Conservation (phyloP, 2,113 vertebrate genomes). For the Thamnaconus septentrionalis region DNA sequence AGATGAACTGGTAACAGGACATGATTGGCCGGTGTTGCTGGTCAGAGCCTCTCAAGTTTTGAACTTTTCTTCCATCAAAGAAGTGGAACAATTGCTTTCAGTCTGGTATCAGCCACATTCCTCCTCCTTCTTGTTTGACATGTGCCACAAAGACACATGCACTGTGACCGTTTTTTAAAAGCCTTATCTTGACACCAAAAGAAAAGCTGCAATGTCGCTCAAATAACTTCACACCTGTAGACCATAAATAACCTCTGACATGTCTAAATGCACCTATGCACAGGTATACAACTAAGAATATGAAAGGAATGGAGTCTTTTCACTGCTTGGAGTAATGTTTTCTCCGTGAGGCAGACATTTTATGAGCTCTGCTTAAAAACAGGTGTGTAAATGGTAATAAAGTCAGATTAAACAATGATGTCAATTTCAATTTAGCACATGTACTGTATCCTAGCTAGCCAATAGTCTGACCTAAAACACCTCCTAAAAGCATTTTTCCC, state of each 20-base stretch:
- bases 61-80: background rate
- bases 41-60: background rate
- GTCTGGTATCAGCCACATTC: background rate
- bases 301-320: background rate
- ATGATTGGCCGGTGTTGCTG: too few relatives aligned
- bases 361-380: too few relatives aligned
- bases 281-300: too few relatives aligned
- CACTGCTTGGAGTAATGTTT: background rate
- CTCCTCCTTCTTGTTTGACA: background rate
- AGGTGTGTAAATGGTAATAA: too few relatives aligned
- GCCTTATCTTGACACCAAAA: conserved; percentile 29
- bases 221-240: too few relatives aligned
- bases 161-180: conserved; percentile 12
- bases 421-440: too few relatives aligned
- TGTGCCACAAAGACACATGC: conserved; percentile 9
- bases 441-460: too few relatives aligned
- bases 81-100: background rate
- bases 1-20: too few relatives aligned
- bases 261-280: too few relatives aligned
- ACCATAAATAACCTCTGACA: too few relatives aligned
- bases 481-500: background rate
- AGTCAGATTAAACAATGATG: too few relatives aligned
- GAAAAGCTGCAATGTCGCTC: conserved; percentile 17
- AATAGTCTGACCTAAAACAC: too few relatives aligned
- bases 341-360: background rate